Percentiles rank a stretch among this genome's conserved stretches.
These are phyloP conservation scores for Clarias pachynema DNA, from an alignment of 2,797 vertebrate genomes.

Conservation along the genomic window DNA sequence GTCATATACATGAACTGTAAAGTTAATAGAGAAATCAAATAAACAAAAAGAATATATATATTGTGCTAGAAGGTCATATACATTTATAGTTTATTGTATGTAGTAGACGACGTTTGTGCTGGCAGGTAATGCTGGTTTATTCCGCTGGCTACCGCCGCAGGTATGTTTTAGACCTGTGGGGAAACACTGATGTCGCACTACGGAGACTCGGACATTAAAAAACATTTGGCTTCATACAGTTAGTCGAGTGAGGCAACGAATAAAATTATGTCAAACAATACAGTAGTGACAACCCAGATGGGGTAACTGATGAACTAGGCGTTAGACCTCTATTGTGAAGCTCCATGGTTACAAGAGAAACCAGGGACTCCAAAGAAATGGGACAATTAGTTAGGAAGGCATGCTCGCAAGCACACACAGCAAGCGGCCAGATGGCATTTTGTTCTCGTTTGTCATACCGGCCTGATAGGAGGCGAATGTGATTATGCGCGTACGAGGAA, in stretches of 20 bases:
- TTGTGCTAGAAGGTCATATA: too few relatives aligned
- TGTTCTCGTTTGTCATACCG: conserved; percentile 77
- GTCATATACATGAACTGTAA: too few relatives aligned
- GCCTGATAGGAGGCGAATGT: conserved; percentile 63
- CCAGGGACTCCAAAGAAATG: conserved; percentile 4
- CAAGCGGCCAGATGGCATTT: conserved; percentile 77
- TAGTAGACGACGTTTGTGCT: too few relatives aligned
- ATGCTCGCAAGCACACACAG: conserved; percentile 43
- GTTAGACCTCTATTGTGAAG: not conserved
- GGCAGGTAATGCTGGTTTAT: too few relatives aligned
- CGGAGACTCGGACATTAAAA: too few relatives aligned
- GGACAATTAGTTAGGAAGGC: conserved; percentile 69
- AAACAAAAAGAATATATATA: too few relatives aligned
- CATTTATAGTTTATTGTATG: too few relatives aligned
- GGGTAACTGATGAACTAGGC: conserved; percentile 23
- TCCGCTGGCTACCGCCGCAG: too few relatives aligned
- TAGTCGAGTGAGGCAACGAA: not conserved
- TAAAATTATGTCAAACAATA: conserved; percentile 2
- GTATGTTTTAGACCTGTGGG: too few relatives aligned
- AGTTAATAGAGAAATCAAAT: too few relatives aligned
- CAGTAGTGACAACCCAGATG: not conserved
- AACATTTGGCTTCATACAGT: not conserved
- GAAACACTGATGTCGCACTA: too few relatives aligned
- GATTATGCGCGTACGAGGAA: conserved; percentile 45
- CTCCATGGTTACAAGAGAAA: not conserved